These are phyloP conservation scores for Sylvilagus floridanus DNA, from an alignment of 2,797 vertebrate species.

Conservation along the genomic window DNA sequence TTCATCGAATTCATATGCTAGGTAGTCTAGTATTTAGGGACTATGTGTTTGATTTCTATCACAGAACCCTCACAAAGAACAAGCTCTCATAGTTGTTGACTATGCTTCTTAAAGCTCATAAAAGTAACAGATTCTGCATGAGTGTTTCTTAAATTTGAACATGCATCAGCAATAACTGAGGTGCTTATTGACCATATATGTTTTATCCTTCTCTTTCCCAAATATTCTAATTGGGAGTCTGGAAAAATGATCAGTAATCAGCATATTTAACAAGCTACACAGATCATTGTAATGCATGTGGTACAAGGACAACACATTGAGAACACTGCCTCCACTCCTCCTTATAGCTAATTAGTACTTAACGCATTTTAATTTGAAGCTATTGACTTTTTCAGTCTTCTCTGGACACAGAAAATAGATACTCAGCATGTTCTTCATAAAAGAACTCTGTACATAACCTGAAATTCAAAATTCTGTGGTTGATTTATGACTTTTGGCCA, in stretches of 20 bases:
- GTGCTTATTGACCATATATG: background rate
- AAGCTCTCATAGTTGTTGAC: conserved; percentile 4
- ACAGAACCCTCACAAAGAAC: background rate
- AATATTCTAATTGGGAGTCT: background rate
- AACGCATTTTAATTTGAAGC: conserved; percentile 40
- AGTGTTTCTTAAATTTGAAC: conserved; percentile 2
- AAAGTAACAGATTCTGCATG: background rate
- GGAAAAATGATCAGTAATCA: background rate
- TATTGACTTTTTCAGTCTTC: conserved; percentile 45
- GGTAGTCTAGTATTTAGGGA: background rate
- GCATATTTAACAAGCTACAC: background rate
- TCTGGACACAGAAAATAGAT: conserved; percentile 36
- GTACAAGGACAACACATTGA: background rate
- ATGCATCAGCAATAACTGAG: background rate
- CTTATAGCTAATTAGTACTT: conserved; percentile 29
- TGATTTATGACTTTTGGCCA: conserved; percentile 36
- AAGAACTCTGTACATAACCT: conserved; percentile 26
- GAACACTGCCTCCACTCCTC: background rate
- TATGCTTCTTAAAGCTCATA: conserved; percentile 4
- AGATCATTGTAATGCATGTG: background rate
- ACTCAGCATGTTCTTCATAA: conserved; percentile 51
- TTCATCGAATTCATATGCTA: conserved; percentile 1
- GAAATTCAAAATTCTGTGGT: conserved; percentile 2
- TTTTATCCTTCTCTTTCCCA: background rate
- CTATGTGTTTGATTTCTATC: conserved; percentile 15